Base-by-base conservation (phyloP, 2,797 vertebrate species). In the Enoplosus armatus region DNA sequence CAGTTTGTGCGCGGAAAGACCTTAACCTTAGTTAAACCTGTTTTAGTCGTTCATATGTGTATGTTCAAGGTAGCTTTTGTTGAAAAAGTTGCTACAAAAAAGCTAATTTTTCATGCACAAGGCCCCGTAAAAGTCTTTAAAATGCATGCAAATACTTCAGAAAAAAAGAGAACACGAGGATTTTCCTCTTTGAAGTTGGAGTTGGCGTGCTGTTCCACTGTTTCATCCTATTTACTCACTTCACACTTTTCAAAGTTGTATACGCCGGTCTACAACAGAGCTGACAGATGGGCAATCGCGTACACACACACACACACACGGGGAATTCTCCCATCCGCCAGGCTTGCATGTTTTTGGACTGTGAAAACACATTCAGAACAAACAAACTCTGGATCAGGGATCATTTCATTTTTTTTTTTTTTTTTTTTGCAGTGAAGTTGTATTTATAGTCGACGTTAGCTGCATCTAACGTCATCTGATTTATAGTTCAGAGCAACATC, bases 171-270 rank as follows among this genome's bases (percentile, higher is more conserved):
- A 70, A 31, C 22, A 51, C 12, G 22, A 35, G 39, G 33, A 58
- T 54, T 54, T 11, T 71, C 24, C 24, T 78, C 47, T 70, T 72
- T 78, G 58, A 84, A 79, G 75, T 53, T 58, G 26, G 11, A 37
- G 63, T n/a, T 65, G 70, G 33, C 67, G 33, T 22, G 0, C 48
- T 64, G 24, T 53, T 67, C 11, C 55, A 16, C 54, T 12, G 45
- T 72, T 75, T 82, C n/a, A 72, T 80, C 59, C 71, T 64, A 18
- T 76, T 75, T 45, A 47, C 33, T 55, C 41, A 37, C 26, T 67
- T 61, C 47, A 47, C 33, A 16, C 27, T 79, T 75, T 63, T 60
- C 3, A 37, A 63, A 62, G 58, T 37, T 63, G 53, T 65, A 10
- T 50, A 58, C 50, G 35, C 31, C 15, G 18, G 39, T 45, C 27